Evolutionary conservation across 2,113 vertebrate genomes (phyloP).

Genomic region (Myiopsitta monachus): DNA sequence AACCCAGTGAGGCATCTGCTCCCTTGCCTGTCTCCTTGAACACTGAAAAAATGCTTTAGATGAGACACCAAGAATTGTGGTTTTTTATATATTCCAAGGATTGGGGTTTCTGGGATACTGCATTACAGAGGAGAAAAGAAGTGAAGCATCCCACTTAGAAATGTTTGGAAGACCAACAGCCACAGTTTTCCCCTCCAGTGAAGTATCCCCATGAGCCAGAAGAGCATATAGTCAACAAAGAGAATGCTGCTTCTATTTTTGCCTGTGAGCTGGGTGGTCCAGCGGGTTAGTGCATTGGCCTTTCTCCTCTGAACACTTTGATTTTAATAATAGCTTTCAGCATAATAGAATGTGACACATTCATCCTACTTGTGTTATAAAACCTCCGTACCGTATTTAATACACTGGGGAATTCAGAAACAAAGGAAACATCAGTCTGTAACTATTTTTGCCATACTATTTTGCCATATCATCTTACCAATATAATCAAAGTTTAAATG

Average conservation of each 20-base stretch:
- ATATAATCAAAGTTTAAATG: background rate
- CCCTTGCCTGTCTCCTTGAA: background rate
- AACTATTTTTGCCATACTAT: background rate
- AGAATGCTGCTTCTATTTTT: constrained; percentile 1
- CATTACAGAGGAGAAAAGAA: background rate
- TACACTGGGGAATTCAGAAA: background rate
- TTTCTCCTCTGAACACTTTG: background rate
- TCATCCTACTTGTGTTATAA: background rate
- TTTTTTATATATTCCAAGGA: background rate
- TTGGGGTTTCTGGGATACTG: background rate
- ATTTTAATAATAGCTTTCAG: constrained; percentile 10
- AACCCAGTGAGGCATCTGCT: background rate
- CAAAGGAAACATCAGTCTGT: background rate
- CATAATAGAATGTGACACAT: background rate
- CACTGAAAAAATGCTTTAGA: background rate
- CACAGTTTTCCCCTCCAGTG: background rate
- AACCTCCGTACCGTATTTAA: background rate
- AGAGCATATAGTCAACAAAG: background rate
- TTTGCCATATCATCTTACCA: background rate
- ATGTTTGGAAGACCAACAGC: background rate
- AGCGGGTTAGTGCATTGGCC: background rate
- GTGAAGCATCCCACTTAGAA: background rate
- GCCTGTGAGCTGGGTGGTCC: background rate
- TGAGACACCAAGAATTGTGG: background rate
- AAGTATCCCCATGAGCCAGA: background rate